phyloP scores from a whole-genome alignment of 2,797 vertebrate species.

The Selene dorsalis region DNA sequence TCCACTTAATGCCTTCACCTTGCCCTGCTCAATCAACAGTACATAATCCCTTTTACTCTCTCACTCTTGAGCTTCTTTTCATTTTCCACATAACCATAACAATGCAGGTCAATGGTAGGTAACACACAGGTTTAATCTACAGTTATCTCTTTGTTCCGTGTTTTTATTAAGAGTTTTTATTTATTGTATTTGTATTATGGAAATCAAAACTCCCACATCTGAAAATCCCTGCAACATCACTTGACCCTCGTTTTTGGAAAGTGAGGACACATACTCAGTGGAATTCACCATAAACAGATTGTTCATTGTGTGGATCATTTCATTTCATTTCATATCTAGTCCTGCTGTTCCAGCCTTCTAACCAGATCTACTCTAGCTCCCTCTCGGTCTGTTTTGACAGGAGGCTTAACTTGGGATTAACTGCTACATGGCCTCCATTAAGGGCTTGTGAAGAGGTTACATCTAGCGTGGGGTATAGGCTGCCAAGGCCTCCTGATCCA shows the following conservation, averaged over 20 bases:
- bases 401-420: conserved; percentile 53
- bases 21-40: neutral
- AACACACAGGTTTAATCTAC: neutral
- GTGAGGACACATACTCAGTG: neutral
- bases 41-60: neutral
- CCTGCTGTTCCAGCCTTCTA: neutral
- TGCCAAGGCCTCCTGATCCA: neutral
- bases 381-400: conserved; percentile 36
- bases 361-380: conserved; percentile 6
- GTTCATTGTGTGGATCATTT: neutral
- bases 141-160: neutral
- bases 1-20: neutral
- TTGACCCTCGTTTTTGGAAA: neutral
- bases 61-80: neutral
- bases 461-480: conserved; percentile 15
- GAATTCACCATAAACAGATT: no score
- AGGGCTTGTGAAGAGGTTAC: conserved; percentile 26
- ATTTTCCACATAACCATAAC: neutral
- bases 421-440: conserved; percentile 48
- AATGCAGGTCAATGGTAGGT: neutral
- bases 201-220: neutral
- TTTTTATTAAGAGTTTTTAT: neutral
- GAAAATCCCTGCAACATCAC: neutral
- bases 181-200: neutral
- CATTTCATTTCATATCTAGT: neutral